A percentile compares a stretch with the other conserved stretches of the same genome.
Evolutionary conservation across 2,888 invertebrate species (phyloP).

Genomic region (Ischnus inquisitorius): DNA sequence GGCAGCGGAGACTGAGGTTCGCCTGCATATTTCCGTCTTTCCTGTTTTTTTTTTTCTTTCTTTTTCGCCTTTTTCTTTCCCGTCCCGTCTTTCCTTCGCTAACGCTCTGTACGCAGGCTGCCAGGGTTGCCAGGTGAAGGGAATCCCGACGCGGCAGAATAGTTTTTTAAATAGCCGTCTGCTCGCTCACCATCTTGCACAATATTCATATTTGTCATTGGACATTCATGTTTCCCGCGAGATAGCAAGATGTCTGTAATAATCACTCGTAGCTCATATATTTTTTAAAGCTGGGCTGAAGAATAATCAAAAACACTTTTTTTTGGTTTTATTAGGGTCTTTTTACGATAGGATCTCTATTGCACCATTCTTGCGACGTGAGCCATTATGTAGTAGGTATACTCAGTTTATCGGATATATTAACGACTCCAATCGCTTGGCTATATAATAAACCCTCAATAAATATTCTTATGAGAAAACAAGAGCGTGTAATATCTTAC

Average conservation of each 20-base stretch:
- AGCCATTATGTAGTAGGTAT: neutral
- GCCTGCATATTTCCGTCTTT: slow-evolving; percentile 36
- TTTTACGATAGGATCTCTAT: neutral
- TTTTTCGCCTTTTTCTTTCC: neutral
- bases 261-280: too few species aligned
- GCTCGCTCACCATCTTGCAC: neutral
- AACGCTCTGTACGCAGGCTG: slow-evolving; percentile 15
- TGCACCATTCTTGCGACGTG: neutral
- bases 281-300: too few species aligned
- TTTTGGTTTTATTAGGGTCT: neutral
- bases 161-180: neutral
- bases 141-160: slow-evolving; percentile 2
- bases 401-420: neutral
- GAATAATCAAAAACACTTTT: neutral
- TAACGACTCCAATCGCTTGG: slow-evolving; percentile 34
- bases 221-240: neutral
- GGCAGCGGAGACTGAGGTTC: slow-evolving; percentile 36
- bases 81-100: neutral
- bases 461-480: slow-evolving; percentile 22
- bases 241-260: too few species aligned
- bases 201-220: neutral
- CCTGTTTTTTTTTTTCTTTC: slow-evolving; percentile 37
- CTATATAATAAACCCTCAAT: slow-evolving; percentile 30
- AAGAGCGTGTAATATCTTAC: slow-evolving; percentile 1
- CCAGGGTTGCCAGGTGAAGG: slow-evolving; percentile 31